phyloP scores from a whole-genome alignment of 2,888 invertebrate genomes.

The Dendrolimus houi region DNA sequence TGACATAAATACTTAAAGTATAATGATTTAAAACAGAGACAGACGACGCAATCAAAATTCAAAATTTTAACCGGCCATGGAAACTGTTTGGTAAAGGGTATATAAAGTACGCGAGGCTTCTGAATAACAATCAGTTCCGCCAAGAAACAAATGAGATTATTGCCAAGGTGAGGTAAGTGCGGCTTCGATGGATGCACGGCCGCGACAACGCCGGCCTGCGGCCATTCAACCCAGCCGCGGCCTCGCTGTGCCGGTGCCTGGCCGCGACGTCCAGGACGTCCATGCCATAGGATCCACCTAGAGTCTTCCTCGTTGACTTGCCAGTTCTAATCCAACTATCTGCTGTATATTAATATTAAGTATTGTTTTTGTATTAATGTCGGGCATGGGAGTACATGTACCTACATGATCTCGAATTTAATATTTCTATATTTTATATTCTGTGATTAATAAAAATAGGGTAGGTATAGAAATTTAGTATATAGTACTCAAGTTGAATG shows the following conservation, averaged over 20 bases:
- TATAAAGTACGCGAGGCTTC: constrained; percentile 24
- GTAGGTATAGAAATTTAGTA: no score
- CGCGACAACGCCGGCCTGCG: constrained; percentile 47
- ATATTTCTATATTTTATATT: no score
- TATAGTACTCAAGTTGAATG: no score
- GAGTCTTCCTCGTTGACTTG: no score
- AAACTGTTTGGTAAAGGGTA: constrained; percentile 4
- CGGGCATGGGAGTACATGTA: no score
- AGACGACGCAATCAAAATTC: background rate
- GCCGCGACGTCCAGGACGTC: constrained; percentile 10
- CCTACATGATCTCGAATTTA: no score
- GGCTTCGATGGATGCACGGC: constrained; percentile 48
- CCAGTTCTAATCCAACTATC: no score
- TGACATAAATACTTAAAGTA: no score
- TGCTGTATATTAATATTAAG: no score
- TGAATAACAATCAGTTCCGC: constrained; percentile 45
- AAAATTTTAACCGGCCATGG: background rate
- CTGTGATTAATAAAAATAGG: no score
- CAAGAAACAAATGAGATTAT: constrained; percentile 58
- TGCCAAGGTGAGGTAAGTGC: constrained; percentile 61
- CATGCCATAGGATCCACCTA: background rate
- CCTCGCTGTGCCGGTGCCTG: constrained; percentile 32
- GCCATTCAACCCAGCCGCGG: constrained; percentile 64
- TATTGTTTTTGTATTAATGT: no score
- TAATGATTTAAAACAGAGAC: background rate